Evolutionary conservation across 1,140 invertebrate species (phyloP).

Genomic region (Ptiloglossa arizonensis): DNA sequence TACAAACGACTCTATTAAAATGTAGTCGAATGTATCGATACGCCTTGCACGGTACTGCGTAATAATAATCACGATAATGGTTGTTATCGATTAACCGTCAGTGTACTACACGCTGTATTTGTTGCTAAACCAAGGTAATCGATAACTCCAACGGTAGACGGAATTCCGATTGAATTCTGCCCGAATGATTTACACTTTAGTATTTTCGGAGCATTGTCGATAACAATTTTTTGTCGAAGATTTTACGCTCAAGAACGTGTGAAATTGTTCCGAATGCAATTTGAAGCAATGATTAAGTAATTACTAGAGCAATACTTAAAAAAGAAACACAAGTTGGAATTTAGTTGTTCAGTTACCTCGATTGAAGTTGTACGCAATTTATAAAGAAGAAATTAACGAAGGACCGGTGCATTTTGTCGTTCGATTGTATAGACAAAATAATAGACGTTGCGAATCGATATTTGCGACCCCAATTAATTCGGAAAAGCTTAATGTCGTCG

Average conservation of each 20-base stretch:
- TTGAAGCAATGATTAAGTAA: no score
- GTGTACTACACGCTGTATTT: constrained; percentile 3
- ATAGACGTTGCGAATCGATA: constrained; percentile 9
- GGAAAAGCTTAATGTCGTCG: constrained; percentile 13
- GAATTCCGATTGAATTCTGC: background rate
- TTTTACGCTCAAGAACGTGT: background rate
- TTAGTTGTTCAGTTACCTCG: background rate
- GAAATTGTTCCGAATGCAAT: no score
- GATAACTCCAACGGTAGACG: constrained; percentile 3
- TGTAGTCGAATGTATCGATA: background rate
- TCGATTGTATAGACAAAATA: no score
- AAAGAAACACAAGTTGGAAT: no score
- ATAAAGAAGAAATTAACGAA: background rate
- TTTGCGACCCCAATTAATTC: constrained; percentile 20
- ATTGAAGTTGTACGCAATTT: background rate
- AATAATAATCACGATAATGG: constrained; percentile 20
- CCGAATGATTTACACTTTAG: background rate
- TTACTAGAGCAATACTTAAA: no score
- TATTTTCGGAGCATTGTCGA: background rate
- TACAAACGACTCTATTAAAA: background rate
- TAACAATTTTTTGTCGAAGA: background rate
- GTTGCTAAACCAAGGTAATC: constrained; percentile 16
- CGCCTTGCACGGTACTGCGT: background rate
- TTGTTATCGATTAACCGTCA: constrained; percentile 28
- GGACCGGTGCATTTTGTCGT: background rate